These are phyloP conservation scores for Enchytraeus crypticus DNA, from an alignment of 2,888 invertebrate species.

Conservation along the genomic window DNA sequence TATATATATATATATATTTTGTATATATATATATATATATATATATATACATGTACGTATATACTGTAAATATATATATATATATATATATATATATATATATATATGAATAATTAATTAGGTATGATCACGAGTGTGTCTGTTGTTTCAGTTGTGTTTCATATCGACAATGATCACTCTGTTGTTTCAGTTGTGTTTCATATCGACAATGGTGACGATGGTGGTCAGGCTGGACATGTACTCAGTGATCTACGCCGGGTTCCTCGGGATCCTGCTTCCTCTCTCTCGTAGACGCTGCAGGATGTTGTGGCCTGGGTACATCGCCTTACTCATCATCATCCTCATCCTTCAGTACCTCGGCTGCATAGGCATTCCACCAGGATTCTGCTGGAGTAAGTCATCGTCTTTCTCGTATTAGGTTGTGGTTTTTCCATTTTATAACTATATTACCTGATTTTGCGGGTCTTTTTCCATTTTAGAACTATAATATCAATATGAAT, in stretches of 20 bases:
- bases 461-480: no score
- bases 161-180: constrained; percentile 76
- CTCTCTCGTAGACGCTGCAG: constrained; percentile 58
- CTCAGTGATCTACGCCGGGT: constrained; percentile 74
- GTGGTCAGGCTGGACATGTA: constrained; percentile 81
- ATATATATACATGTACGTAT: no score
- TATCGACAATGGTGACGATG: constrained; percentile 75
- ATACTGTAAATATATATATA: background rate
- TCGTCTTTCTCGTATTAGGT: no score
- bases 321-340: constrained; percentile 66
- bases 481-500: background rate
- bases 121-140: no score
- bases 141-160: constrained; percentile 71
- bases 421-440: no score
- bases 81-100: background rate
- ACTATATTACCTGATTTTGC: no score
- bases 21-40: no score
- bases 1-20: no score
- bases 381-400: constrained; percentile 68
- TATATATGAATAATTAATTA: background rate
- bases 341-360: constrained; percentile 80
- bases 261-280: constrained; percentile 66
- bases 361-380: constrained; percentile 78
- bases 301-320: constrained; percentile 74
- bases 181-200: constrained; percentile 72